Conservation (phyloP, 2,888 invertebrate species). For the Bombylius major region DNA sequence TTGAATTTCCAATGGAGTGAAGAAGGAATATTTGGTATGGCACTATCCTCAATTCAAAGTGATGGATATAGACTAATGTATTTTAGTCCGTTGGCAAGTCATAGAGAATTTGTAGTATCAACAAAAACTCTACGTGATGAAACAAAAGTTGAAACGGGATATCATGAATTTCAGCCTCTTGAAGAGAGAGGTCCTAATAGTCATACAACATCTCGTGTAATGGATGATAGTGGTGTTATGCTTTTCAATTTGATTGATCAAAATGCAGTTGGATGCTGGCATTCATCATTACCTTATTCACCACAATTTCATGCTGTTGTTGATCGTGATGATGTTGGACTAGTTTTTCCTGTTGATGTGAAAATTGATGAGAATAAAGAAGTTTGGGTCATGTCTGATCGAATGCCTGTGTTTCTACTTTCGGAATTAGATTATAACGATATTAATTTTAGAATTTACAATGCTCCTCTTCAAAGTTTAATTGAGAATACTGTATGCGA, state of each 20-base stretch:
- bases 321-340: conserved; percentile 59
- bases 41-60: conserved; percentile 50
- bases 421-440: conserved; percentile 58
- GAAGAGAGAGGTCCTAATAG: conserved; percentile 52
- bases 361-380: conserved; percentile 59
- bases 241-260: conserved; percentile 67
- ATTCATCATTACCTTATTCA: conserved; percentile 49
- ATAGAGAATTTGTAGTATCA: conserved; percentile 66
- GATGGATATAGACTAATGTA: conserved; percentile 60
- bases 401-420: conserved; percentile 66
- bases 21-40: conserved; percentile 70
- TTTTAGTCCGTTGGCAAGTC: conserved; percentile 68
- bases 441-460: conserved; percentile 64
- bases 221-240: conserved; percentile 62
- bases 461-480: conserved; percentile 52
- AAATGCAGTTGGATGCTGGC: conserved; percentile 77
- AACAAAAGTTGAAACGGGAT: conserved; percentile 51
- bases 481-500: conserved; percentile 64
- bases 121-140: conserved; percentile 60
- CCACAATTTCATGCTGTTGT: conserved; percentile 55
- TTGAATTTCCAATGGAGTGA: conserved; percentile 76
- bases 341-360: conserved; percentile 68
- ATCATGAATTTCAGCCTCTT: conserved; percentile 49
- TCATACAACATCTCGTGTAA: conserved; percentile 61
- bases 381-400: conserved; percentile 70